Evolutionary conservation across 2,888 invertebrate species (phyloP).

Genomic region (Arctia plantaginis): DNA sequence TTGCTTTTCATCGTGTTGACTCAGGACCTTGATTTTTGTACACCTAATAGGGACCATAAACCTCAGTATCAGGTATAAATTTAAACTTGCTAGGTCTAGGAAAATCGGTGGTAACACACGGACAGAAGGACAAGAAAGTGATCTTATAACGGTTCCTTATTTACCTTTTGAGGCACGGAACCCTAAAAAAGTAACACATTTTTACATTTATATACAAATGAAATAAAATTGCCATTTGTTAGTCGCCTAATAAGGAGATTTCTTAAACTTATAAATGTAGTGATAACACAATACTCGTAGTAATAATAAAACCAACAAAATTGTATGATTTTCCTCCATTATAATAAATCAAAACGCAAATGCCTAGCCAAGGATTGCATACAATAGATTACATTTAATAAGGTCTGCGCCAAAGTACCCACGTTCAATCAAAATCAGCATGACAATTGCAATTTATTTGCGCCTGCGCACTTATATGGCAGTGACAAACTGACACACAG

Average conservation of each 20-base stretch:
- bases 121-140: no score
- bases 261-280: neutral
- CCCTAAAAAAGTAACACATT: no score
- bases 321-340: slow-evolving; percentile 52
- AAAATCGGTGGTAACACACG: no score
- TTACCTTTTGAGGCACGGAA: no score
- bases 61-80: no score
- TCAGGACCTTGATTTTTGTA: no score
- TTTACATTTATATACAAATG: no score
- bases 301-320: slow-evolving; percentile 37
- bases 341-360: slow-evolving; percentile 51
- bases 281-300: neutral
- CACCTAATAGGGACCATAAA: no score
- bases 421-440: slow-evolving; percentile 68
- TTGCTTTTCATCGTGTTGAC: no score
- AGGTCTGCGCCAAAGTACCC: slow-evolving; percentile 77
- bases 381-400: slow-evolving; percentile 74
- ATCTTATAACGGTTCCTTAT: no score
- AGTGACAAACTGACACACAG: slow-evolving; percentile 46
- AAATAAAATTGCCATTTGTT: neutral
- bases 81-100: no score
- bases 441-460: slow-evolving; percentile 70
- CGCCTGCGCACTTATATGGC: slow-evolving; percentile 64
- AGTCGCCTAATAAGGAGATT: neutral
- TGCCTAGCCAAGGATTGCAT: slow-evolving; percentile 63